phyloP scores from a whole-genome alignment of 2,797 vertebrate genomes.

The Setipinna tenuifilis region DNA sequence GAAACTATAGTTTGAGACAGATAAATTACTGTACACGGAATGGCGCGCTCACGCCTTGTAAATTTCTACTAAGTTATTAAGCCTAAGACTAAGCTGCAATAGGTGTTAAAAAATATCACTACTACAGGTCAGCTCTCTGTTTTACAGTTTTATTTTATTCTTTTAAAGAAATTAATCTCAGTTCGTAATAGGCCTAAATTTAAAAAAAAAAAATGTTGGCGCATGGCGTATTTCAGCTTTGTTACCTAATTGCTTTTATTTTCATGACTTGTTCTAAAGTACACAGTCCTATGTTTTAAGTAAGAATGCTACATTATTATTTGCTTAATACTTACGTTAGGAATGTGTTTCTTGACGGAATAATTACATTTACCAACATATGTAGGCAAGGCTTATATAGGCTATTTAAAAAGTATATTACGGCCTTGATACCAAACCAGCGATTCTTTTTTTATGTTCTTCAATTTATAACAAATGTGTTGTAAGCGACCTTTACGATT shows the following conservation, averaged over 20 bases:
- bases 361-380: not conserved
- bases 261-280: not conserved
- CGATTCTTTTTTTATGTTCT: not conserved
- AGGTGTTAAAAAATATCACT: not conserved
- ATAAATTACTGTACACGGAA: not conserved
- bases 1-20: not conserved
- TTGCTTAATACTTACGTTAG: not conserved
- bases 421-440: not conserved
- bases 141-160: not conserved
- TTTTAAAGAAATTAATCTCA: not conserved
- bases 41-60: not conserved
- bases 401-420: not conserved
- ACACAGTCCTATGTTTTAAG: not conserved
- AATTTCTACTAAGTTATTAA: not conserved
- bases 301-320: not conserved
- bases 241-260: not conserved
- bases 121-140: not conserved
- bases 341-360: not conserved
- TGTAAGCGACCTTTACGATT: not conserved
- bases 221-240: not conserved
- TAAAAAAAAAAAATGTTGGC: not conserved
- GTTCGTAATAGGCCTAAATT: not conserved
- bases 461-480: not conserved
- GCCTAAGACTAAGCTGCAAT: not conserved
- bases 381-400: not conserved